These are phyloP conservation scores for Electrophaes corylata DNA, from an alignment of 2,888 invertebrate species.

Conservation along the genomic window DNA sequence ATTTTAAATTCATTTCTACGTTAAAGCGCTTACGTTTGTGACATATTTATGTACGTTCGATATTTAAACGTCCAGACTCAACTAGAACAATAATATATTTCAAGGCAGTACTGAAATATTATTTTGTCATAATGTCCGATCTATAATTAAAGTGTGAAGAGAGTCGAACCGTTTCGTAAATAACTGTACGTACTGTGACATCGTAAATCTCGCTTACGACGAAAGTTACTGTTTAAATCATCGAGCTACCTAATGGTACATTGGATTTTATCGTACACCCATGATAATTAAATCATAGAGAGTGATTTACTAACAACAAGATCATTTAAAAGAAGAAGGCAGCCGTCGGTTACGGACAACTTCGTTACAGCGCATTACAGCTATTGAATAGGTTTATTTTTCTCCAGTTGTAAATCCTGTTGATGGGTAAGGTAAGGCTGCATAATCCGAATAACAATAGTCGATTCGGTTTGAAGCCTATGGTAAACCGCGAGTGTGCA, in stretches of 20 bases:
- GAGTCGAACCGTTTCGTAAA: conserved; percentile 75
- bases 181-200: conserved; percentile 66
- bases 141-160: conserved; percentile 80
- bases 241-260: conserved; percentile 66
- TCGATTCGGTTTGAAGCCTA: conserved; percentile 48
- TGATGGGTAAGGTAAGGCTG: conserved; percentile 10
- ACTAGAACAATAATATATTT: conserved; percentile 59
- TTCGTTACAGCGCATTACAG: conserved; percentile 16
- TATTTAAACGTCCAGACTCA: conserved; percentile 39
- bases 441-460: conserved; percentile 42
- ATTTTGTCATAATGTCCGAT: conserved; percentile 72
- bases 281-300: conserved; percentile 69
- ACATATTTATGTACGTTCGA: conserved; percentile 37
- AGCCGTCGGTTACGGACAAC: conserved; percentile 6
- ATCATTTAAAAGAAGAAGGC: conserved; percentile 44
- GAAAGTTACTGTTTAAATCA: conserved; percentile 74
- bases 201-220: conserved; percentile 77
- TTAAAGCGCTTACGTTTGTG: conserved; percentile 14
- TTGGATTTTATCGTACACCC: conserved; percentile 71
- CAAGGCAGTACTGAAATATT: conserved; percentile 68
- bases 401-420: conserved; percentile 11
- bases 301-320: conserved; percentile 57
- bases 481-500: conserved; percentile 49
- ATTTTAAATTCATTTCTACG: conserved; percentile 12
- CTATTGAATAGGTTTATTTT: neutral